Percentiles rank a stretch among this genome's conserved stretches.
Evolutionary conservation across 2,797 vertebrate species (phyloP).

Genomic region (Propithecus deckenii): DNA sequence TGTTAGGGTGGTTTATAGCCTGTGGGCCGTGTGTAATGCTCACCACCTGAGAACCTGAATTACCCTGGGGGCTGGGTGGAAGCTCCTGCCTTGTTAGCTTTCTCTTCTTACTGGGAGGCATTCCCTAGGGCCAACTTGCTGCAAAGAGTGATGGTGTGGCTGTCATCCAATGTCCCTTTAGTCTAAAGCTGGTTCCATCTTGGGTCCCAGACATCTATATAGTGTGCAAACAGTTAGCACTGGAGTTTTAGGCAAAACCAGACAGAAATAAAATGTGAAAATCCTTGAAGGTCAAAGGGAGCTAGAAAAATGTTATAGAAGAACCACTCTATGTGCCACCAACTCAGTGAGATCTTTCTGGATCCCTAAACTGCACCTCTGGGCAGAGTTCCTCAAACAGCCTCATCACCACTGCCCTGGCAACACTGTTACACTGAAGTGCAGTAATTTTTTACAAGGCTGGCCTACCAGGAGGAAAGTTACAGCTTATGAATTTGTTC

Average conservation of each 20-base stretch:
- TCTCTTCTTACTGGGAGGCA: neutral
- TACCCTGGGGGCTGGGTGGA: constrained; percentile 51
- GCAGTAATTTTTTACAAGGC: neutral
- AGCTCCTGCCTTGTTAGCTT: constrained; percentile 27
- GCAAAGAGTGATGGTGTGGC: neutral
- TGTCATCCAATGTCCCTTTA: neutral
- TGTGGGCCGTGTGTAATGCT: constrained; percentile 65
- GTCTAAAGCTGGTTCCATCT: neutral
- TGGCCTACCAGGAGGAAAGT: neutral
- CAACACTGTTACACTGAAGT: neutral
- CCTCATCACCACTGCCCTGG: neutral
- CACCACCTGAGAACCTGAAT: constrained; percentile 50
- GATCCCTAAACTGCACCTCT: neutral
- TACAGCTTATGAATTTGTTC: neutral
- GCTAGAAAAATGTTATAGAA: neutral
- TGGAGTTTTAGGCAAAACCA: neutral
- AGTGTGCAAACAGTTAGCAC: neutral
- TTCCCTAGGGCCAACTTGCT: neutral
- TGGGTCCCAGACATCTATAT: neutral
- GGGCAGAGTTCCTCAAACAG: neutral
- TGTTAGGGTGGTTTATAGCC: constrained; percentile 77
- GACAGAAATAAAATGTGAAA: constrained; percentile 4
- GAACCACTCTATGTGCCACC: neutral
- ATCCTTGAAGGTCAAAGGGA: neutral
- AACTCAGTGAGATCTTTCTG: neutral